Evolutionary conservation across 2,113 vertebrate species (phyloP), one percentile per base, ranked within the genome.

Genomic region (Protomyctophum bolini): DNA sequence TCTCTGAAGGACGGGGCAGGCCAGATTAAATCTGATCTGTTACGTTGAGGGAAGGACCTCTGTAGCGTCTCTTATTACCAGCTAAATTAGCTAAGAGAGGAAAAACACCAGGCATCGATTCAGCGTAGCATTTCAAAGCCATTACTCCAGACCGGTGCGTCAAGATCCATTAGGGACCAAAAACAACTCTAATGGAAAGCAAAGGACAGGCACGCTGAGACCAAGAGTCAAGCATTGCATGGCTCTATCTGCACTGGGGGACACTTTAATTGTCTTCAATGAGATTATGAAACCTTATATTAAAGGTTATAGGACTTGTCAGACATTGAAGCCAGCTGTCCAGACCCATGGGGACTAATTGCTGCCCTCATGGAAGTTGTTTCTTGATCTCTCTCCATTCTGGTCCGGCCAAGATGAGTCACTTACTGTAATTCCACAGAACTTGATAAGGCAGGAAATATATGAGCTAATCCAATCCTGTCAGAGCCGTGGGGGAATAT

Each of bases 81-180:
- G 82, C 80, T 86, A 84, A 91, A 88, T 92, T 77, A 86, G 88
- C 85, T 86, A 70, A 75, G 86, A 88, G 79, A 87, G 84, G 83
- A 77, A 85, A 87, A 84, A 75, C 88, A 88, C 79, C 68, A 78
- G 69, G 76, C 88, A 88, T 92, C 62, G 88, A 92, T 91, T 91
- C 73, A 68, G 85, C 80, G 77, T 87, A 82, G 78, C 70, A 65
- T 88, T 88, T 90, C 87, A 86, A 83, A 86, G 73, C 75, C 87
- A 87, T 88, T 87, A 89, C 78, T 81, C 82, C 82, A 82, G 70
- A 87, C 81, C 68, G 64, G 74, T 75, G 84, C 85, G 88, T 85
- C 88, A 81, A 63, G 86, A 83, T 12, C 56, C 83, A 83, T 89
- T 84, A 87, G 73, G 21, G 73, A 75, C 68, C 47, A 75, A 78